Evolutionary conservation across 2,888 invertebrate genomes (phyloP), one percentile per base, ranked within the genome.

Genomic region (Zeuzera pyrina): DNA sequence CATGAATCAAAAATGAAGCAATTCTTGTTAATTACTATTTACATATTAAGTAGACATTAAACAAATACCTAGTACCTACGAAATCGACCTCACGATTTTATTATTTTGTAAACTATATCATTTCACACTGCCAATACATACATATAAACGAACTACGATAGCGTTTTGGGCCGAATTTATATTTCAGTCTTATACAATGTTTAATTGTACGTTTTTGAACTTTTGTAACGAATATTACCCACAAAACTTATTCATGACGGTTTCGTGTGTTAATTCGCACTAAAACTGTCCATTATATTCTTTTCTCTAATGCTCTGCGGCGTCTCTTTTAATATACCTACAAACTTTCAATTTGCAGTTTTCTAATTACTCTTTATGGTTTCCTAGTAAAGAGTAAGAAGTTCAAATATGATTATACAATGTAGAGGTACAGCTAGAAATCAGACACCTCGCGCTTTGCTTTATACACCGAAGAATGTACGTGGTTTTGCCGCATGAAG

Each of bases 61-160:
- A 38, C 33, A 38, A 29, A 35, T 69, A 57, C 45, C 53, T 60
- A 56, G 53, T 53, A 54, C 49, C 5, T 8, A 19, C 15, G 50
- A 47, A 41, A 43, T 43, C 43, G 39, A 49, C 43, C 49, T 57
- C 57, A 57, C 54, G 43, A 45, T 15, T 52, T 58, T 49, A 66
- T 58, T 64, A 59, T 60, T 56, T 60, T 59, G 62, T 57, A 53
- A 49, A 57, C 63, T 57, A 64, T 70, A 66, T 76, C 69, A 72
- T 77, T n/a, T n/a, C 73, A 78, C 79, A 79, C 79, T 79, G 78
- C 79, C 79, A 81, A 65, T 76, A 67, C 76, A 65, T 74, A 77
- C 66, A 69, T 42, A 41, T 72, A 71, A 71, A 76, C 64, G 71
- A 70, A 70, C 70, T 70, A 74, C 62, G 57, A 67, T 73, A 73